Evolutionary conservation across 2,797 vertebrate genomes (phyloP), one percentile per base, ranked within the genome.

Genomic region (Sebastes alutus): DNA sequence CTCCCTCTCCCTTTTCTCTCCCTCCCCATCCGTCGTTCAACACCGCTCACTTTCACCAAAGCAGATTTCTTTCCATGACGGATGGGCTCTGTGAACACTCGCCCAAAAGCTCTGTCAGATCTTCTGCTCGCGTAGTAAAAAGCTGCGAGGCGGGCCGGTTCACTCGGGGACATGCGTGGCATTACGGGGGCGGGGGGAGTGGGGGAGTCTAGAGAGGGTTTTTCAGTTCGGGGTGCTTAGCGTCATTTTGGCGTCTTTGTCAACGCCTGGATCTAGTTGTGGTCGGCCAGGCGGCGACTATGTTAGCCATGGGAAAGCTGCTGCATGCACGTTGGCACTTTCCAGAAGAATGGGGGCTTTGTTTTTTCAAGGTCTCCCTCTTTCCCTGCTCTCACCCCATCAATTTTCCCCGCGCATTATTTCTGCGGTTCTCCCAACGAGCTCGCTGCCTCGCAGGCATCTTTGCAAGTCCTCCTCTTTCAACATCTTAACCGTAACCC

Each of bases 401-500:
- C 83, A 87, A 63, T 88, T 90, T 87, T 3, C 65, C 56, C 74
- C 16, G 7, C 54, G n/a, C 79, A 78, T 86, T 84, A 83, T 82
- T 87, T 88, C 83, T 89, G 86, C 42, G 74, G 81, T 80, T 87
- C 78, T 76, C 60, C 58, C 58, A 63, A 69, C 46, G 7, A 55
- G 56, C 65, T 64, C n/a, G 27, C 78, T 62, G 84, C 86, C 87
- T 91, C 18, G 52, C 76, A 74, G 90, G 84, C 87, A 56, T 90
- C 90, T 86, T 92, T 91, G 88, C 91, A 92, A 89, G 89, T 93
- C 86, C 86, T 85, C 75, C 88, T 90, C 91, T 91, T 89, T 93
- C 88, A 93, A 83, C 91, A 83, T 92, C 92, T 83, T 89, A 85
- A 90, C 86, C 88, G 70, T 83, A 88, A 87, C 66, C 67, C 91